Evolutionary conservation across 2,888 invertebrate species (phyloP), one percentile per base, ranked within the genome.

Genomic region (Cheilosia soror): DNA sequence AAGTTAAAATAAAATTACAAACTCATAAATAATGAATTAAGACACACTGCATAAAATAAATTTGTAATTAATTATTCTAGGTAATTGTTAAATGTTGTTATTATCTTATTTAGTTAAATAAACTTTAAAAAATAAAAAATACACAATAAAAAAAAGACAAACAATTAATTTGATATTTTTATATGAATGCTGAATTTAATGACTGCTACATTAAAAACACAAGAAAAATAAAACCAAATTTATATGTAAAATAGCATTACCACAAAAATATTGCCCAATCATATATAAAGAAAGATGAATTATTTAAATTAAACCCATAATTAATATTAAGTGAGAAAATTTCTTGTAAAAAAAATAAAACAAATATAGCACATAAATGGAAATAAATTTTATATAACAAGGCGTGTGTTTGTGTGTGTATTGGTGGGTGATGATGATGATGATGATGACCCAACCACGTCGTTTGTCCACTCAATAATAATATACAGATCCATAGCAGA

Each of bases 81-180:
- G 55, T 84, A 84, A 84, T 80, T 80, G 84, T 84, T 84, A 73
- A 84, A 84, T 84, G 84, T 84, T 84, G 80, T 80, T 80, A 76
- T 53, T 60, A 71, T 69, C 84, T 75, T 84, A 75, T 75, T 84
- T 75, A 66, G 80, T 77, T 78, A 31, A 73, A 55, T 53, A 44
- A 63, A 42, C 44, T 57, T n/a, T 31, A 51, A 27, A 57, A 42
- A 60, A 51, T 6, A 33, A 69, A 11, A 72, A 13, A 47, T n/a
- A n/a, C n/a, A n/a, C n/a, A 62, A 49, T 5, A 68, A n/a, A 58
- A 66, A 7, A n/a, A 58, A 60, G 71, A 83, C 42, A 57, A 63
- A 51, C 5, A 71, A 80, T 80, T 84, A 66, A 71, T 84, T 84
- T 84, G 75, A 84, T 84, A 84, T 84, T 84, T 84, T 84, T 84